A percentile compares a stretch with the other conserved stretches of the same genome.
These are phyloP conservation scores for Aldabrachelys gigantea DNA, from an alignment of 2,113 vertebrate species.

Conservation along the genomic window DNA sequence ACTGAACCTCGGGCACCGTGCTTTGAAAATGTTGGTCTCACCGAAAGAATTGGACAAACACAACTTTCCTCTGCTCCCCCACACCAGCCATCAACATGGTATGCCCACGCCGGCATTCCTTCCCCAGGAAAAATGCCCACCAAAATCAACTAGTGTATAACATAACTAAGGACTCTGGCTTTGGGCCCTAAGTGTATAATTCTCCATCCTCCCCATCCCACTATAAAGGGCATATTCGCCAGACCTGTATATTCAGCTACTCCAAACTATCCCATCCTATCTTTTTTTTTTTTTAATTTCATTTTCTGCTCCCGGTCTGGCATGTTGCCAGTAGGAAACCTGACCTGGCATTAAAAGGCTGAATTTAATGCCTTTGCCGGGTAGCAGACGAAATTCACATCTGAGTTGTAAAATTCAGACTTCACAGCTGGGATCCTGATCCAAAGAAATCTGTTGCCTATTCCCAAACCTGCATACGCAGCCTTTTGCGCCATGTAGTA, in stretches of 20 bases:
- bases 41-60: background rate
- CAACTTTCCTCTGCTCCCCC: background rate
- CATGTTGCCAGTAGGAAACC: background rate
- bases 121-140: background rate
- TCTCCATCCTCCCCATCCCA: accelerated
- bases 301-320: background rate
- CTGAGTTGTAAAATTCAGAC: background rate
- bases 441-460: background rate
- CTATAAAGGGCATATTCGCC: background rate
- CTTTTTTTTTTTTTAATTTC: background rate
- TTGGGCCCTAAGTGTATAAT: background rate
- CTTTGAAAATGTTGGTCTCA: background rate
- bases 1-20: background rate
- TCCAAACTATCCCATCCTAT: background rate
- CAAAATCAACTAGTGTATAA: background rate
- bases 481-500: background rate
- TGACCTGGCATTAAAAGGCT: background rate
- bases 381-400: background rate
- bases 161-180: background rate
- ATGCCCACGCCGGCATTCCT: background rate
- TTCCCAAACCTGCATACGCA: background rate
- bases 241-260: background rate
- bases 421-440: background rate
- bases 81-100: background rate
- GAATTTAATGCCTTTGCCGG: background rate